Percentiles rank a stretch among this genome's conserved stretches.
These are phyloP conservation scores for Eumeta japonica DNA, from an alignment of 1,140 invertebrate species.

Conservation along the genomic window DNA sequence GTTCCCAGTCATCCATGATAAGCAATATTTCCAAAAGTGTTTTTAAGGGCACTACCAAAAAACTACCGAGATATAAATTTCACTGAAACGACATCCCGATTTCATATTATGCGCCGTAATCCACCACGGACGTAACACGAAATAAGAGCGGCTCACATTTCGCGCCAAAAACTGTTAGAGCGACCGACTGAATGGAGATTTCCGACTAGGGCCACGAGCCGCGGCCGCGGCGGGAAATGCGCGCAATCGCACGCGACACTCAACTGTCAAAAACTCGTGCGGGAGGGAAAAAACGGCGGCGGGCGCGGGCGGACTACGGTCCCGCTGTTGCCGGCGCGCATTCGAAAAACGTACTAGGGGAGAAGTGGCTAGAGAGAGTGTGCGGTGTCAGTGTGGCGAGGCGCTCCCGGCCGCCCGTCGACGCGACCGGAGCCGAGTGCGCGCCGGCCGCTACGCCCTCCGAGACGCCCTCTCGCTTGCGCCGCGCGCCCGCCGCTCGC, in stretches of 20 bases:
- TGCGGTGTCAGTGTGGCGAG: slow-evolving; percentile 33
- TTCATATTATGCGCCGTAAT: too few species aligned
- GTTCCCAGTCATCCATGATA: slow-evolving; percentile 58
- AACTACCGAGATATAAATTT: too few species aligned
- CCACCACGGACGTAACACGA: too few species aligned
- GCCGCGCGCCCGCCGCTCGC: slow-evolving; percentile 9
- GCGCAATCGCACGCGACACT: slow-evolving; percentile 31
- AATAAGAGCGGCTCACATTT: slow-evolving; percentile 27
- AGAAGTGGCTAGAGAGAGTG: slow-evolving; percentile 37
- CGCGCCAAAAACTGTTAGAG: slow-evolving; percentile 53
- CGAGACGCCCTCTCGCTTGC: slow-evolving; percentile 34
- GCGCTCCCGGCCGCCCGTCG: slow-evolving; percentile 50
- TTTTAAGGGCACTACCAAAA: too few species aligned
- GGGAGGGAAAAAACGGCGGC: slow-evolving; percentile 34
- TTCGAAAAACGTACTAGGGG: slow-evolving; percentile 41
- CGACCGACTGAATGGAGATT: too few species aligned
- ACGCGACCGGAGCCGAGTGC: slow-evolving; percentile 53
- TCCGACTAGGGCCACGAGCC: not conserved
- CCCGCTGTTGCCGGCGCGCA: slow-evolving; percentile 39
- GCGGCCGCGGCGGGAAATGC: slow-evolving; percentile 34
- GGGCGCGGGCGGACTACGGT: slow-evolving; percentile 38
- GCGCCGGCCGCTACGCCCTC: slow-evolving; percentile 41
- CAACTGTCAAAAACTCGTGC: slow-evolving; percentile 32
- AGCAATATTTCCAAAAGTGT: slow-evolving; percentile 25
- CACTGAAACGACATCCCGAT: too few species aligned